Evolutionary conservation across 2,113 vertebrate genomes (phyloP).

Genomic region (Gasterosteus aculeatus): DNA sequence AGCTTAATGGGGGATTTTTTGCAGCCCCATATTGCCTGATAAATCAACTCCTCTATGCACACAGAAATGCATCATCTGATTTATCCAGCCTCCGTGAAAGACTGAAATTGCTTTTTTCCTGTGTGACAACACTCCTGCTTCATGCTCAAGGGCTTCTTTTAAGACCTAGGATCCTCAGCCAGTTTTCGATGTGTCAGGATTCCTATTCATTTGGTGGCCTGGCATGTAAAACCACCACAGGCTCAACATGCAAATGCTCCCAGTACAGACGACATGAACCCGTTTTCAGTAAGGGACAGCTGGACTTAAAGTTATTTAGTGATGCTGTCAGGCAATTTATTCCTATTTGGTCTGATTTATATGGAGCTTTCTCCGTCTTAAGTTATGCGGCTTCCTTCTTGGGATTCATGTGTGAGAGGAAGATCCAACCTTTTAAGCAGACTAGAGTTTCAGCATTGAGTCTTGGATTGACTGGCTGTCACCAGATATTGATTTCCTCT

Average conservation of each 20-base stretch:
- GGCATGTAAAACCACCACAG: conserved; percentile 53
- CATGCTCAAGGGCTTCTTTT: conserved; percentile 59
- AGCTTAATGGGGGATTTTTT: conserved; percentile 62
- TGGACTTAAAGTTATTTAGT: conserved; percentile 72
- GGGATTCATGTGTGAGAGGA: conserved; percentile 60
- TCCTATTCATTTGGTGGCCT: conserved; percentile 63
- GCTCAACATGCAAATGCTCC: conserved; percentile 62
- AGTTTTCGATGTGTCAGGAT: conserved; percentile 66
- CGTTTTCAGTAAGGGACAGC: conserved; percentile 60
- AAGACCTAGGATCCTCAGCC: conserved; percentile 57
- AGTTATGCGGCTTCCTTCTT: conserved; percentile 53
- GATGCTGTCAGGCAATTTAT: conserved; percentile 70
- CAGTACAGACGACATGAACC: conserved; percentile 54
- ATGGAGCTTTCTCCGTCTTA: conserved; percentile 55
- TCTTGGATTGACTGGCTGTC: conserved; percentile 75
- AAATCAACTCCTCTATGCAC: conserved; percentile 68
- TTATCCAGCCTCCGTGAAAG: conserved; percentile 66
- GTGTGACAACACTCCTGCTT: conserved; percentile 48
- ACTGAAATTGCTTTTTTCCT: conserved; percentile 68
- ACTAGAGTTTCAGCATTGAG: conserved; percentile 67
- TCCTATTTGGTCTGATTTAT: conserved; percentile 67
- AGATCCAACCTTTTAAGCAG: conserved; percentile 65
- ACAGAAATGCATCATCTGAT: conserved; percentile 67
- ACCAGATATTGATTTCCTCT: conserved; percentile 75
- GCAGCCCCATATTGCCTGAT: conserved; percentile 64